Conservation (phyloP, 1,140 invertebrate genomes). For the Drosophila carrolli region DNA sequence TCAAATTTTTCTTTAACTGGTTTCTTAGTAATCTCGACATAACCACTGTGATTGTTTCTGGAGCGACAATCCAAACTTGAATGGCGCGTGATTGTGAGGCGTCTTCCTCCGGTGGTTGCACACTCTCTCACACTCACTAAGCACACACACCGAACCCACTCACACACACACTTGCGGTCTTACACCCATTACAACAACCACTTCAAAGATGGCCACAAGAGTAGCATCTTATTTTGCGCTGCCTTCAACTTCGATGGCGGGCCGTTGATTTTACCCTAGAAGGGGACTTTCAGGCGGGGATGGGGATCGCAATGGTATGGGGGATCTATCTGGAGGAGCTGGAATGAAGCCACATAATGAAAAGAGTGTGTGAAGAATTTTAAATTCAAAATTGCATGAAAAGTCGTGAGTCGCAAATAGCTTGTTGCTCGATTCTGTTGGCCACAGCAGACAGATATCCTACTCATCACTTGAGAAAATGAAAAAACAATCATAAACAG, state of each 20-base stretch:
- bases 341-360: constrained; percentile 77
- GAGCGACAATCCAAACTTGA: constrained; percentile 72
- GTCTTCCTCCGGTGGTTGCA: constrained; percentile 55
- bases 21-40: too few species aligned
- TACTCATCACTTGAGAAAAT: constrained; percentile 83
- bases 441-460: constrained; percentile 71
- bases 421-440: constrained; percentile 63
- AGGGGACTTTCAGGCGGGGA: constrained; percentile 1
- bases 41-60: constrained; percentile 52
- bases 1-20: background rate
- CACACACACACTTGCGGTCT: constrained; percentile 14
- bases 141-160: constrained; percentile 12
- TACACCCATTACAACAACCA: constrained; percentile 72
- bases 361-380: constrained; percentile 83
- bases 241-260: constrained; percentile 71
- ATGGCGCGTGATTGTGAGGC: constrained; percentile 73
- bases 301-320: background rate
- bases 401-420: constrained; percentile 83
- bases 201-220: constrained; percentile 81
- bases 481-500: constrained; percentile 82
- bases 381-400: constrained; percentile 84
- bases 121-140: constrained; percentile 23
- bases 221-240: constrained; percentile 78
- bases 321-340: constrained; percentile 31
- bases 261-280: constrained; percentile 56